Conservation (phyloP, 1,140 invertebrate species). For the Camponotus floridanus region DNA sequence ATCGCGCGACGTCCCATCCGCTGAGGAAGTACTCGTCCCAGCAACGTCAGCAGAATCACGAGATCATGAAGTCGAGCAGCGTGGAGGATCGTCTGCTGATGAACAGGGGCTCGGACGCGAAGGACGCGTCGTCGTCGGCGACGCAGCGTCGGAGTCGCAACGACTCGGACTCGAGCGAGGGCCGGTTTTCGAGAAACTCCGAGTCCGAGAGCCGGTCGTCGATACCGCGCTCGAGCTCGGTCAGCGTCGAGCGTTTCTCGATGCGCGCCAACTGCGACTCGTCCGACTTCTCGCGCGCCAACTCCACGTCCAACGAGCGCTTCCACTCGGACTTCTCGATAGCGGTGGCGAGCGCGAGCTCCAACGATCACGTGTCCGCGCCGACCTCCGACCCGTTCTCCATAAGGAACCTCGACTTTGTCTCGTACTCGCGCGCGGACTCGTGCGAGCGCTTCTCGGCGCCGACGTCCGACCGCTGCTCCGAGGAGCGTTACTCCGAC, state of each 20-base stretch:
- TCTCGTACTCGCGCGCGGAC: constrained; percentile 80
- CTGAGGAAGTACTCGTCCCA: constrained; percentile 66
- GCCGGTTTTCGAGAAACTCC: constrained; percentile 82
- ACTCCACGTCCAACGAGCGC: constrained; percentile 84
- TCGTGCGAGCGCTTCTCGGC: constrained; percentile 82
- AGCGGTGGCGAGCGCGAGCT: constrained; percentile 84
- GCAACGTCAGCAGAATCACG: constrained; percentile 78
- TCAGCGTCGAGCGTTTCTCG: constrained; percentile 84
- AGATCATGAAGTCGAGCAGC: constrained; percentile 85
- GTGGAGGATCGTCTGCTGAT: constrained; percentile 82
- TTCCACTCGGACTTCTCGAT: constrained; percentile 85
- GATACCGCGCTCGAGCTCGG: constrained; percentile 83
- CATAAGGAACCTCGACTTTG: constrained; percentile 83
- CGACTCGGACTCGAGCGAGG: constrained; percentile 84
- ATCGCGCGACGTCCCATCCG: constrained; percentile 45
- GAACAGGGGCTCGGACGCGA: constrained; percentile 74
- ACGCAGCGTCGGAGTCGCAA: constrained; percentile 72
- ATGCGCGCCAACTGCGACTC: constrained; percentile 85
- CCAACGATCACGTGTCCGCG: constrained; percentile 83
- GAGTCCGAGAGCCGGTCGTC: constrained; percentile 83
- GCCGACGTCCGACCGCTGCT: constrained; percentile 80
- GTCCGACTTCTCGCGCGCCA: constrained; percentile 84
- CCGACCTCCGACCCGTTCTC: constrained; percentile 84
- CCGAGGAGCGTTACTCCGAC: constrained; percentile 81
- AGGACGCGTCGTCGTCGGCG: constrained; percentile 34